phyloP scores from a whole-genome alignment of 2,113 vertebrate genomes.

The Orthochromis indermauri region DNA sequence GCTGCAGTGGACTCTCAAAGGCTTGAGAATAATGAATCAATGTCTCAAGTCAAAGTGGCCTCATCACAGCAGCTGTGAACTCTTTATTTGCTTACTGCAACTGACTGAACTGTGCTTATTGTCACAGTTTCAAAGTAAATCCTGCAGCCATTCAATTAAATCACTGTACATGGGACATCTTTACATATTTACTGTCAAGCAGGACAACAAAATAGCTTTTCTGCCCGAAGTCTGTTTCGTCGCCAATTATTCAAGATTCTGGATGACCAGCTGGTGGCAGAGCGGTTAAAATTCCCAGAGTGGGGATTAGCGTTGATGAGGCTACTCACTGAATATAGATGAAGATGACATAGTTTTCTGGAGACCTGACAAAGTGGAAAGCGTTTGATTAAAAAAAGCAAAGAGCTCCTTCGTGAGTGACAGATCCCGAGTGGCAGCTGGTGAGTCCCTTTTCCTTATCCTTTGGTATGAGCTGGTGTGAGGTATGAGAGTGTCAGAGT shows the following conservation, averaged over 20 bases:
- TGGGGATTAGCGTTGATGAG: not conserved
- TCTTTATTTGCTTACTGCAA: not conserved
- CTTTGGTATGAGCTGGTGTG: not conserved
- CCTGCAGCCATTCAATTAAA: not conserved
- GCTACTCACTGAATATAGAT: not conserved
- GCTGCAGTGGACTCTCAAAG: not conserved
- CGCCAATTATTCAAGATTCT: not conserved
- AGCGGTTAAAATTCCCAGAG: not conserved
- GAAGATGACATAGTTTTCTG: not conserved
- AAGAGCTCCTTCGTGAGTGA: not conserved
- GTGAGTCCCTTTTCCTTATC: not conserved
- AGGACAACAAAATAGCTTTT: not conserved
- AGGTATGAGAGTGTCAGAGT: not conserved
- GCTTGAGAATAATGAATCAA: not conserved
- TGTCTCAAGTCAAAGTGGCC: not conserved
- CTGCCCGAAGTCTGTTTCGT: not conserved
- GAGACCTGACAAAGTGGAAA: not conserved
- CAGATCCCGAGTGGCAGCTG: not conserved
- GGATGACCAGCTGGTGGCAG: not conserved
- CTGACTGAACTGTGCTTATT: not conserved
- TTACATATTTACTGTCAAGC: not conserved
- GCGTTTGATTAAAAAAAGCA: not conserved
- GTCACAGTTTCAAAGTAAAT: not conserved
- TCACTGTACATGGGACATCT: not conserved
- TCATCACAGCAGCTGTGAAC: not conserved